A percentile compares a stretch with the other conserved stretches of the same genome.
Evolutionary conservation across 2,797 vertebrate species (phyloP).

Genomic region (Scolopax bukidnonensis): DNA sequence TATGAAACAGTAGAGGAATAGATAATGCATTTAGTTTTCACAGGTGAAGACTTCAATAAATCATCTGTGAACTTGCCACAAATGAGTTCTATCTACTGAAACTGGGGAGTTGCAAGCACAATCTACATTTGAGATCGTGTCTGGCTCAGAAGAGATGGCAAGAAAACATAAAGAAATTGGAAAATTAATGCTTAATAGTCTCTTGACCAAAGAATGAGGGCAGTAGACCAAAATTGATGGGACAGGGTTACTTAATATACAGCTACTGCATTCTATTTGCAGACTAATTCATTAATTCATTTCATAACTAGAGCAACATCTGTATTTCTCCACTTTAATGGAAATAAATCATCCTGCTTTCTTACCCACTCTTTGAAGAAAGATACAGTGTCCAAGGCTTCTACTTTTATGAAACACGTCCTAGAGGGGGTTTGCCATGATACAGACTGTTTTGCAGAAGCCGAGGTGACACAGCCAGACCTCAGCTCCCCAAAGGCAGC

Average conservation of each 20-base stretch:
- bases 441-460: neutral
- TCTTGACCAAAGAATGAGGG: neutral
- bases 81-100: slow-evolving; percentile 30
- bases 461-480: neutral
- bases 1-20: slow-evolving; percentile 27
- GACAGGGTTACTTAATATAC: neutral
- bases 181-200: neutral
- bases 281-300: neutral
- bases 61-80: slow-evolving; percentile 24
- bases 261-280: neutral
- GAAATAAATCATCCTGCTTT: neutral
- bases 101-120: neutral
- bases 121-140: neutral
- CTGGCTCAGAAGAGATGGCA: neutral
- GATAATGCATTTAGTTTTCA: slow-evolving; percentile 42
- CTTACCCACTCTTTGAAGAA: neutral
- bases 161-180: neutral
- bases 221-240: neutral
- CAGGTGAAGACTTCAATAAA: slow-evolving; percentile 54
- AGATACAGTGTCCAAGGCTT: neutral
- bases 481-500: neutral
- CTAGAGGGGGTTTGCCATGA: neutral
- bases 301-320: neutral
- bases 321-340: neutral
- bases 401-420: neutral